These are phyloP conservation scores for Neolamprologus sp. DNA, from an alignment of 2,113 vertebrate genomes.

Conservation along the genomic window DNA sequence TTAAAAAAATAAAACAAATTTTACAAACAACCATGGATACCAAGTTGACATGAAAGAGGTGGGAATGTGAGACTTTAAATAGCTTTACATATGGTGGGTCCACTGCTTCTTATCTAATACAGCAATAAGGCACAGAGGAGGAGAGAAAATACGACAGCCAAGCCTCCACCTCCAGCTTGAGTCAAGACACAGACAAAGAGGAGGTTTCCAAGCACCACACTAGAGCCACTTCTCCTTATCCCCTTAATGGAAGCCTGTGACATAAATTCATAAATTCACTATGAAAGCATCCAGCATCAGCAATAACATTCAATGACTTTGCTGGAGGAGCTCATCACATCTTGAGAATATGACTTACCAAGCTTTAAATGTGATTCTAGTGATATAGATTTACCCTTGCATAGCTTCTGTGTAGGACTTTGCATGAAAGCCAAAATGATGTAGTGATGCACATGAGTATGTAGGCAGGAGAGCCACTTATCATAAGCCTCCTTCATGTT, in stretches of 20 bases:
- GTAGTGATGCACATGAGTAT: slow-evolving; percentile 21
- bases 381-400: background rate
- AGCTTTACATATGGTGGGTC: background rate
- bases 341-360: background rate
- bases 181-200: slow-evolving; percentile 20
- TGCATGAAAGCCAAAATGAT: slow-evolving; percentile 13
- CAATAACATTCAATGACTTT: background rate
- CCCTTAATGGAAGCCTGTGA: slow-evolving; percentile 18
- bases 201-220: slow-evolving; percentile 23
- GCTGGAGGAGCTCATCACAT: background rate
- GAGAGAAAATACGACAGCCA: slow-evolving; percentile 45
- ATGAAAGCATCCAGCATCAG: background rate
- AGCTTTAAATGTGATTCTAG: background rate
- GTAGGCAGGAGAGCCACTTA: slow-evolving; percentile 31
- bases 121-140: background rate
- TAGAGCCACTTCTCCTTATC: slow-evolving; percentile 19
- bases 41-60: background rate
- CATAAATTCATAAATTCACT: slow-evolving; percentile 2
- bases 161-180: slow-evolving; percentile 24
- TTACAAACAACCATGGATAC: background rate
- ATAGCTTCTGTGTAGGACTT: background rate
- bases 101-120: slow-evolving; percentile 40
- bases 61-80: background rate
- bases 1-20: background rate
- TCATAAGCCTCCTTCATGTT: slow-evolving; percentile 25